Base-by-base conservation (phyloP, 1,140 invertebrate genomes). In the Diachasma alloeum region DNA sequence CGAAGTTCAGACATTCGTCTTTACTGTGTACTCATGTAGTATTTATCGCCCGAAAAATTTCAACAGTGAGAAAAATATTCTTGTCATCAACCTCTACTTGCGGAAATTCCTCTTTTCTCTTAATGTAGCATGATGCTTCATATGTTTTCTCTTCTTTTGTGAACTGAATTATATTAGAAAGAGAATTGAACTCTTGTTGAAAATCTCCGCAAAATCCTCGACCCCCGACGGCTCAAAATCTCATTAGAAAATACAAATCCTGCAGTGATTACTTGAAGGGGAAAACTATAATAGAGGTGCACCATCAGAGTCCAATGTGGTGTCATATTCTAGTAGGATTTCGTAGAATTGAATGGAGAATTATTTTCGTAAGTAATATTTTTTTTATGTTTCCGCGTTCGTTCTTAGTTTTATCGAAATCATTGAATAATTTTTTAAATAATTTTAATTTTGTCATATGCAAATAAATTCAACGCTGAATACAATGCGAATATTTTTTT, bases 221-320 rank as follows among this genome's bases (percentile, higher is more conserved):
- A 63, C 24, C 11, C 24, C 1, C 59, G 24, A 4, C 59, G 24
- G 24, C 59, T 63, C 59, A 63, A 31, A 63, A 63, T 56, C 59
- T 63, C 59, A 63, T 63, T 63, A 63, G 19, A 63, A 63, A 63
- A 26, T 26, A 24, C 59, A 63, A 63, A 63, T 63, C 59, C 24
- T 15, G n/a, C 9, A 6, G 59, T 63, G 59, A 63, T 63, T 63
- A 31, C 59, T 19, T 19, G 24, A 10, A 63, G 59, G 59, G 59
- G 24, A 31, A 63, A 63, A 63, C 59, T 11, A 19, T n/a, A 53
- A 53, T 53, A 53, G 48, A 15, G 4, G 48, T 56, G 48, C 17
- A 15, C 15, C 13, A 56, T 56, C 15, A 19, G 13, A 19, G 6
- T 19, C 48, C n/a, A 56, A 56, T 56, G 48, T 56, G 10, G 48